Evolutionary conservation across 2,113 vertebrate genomes (phyloP).

Genomic region (Hippoglossus stenolepis): DNA sequence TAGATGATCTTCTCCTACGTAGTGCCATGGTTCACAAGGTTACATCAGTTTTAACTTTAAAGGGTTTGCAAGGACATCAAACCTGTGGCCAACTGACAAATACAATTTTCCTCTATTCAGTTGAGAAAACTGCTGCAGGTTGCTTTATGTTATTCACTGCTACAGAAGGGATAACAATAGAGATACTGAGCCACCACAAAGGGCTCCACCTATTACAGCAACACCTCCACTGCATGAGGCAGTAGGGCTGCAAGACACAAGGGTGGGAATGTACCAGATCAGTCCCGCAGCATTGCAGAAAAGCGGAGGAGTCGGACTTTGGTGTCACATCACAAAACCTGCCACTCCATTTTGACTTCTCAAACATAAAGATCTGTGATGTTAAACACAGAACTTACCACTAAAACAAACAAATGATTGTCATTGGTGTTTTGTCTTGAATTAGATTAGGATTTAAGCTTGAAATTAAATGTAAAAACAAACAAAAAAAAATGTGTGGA

Average conservation of each 20-base stretch:
- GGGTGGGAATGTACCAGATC: conserved; percentile 27
- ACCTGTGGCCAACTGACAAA: conserved; percentile 1
- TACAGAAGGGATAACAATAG: conserved; percentile 36
- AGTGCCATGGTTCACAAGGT: not conserved
- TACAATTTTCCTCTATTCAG: not conserved
- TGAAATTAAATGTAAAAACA: conserved; percentile 25
- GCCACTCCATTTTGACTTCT: conserved; percentile 17
- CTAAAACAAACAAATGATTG: conserved; percentile 6
- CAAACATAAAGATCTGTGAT: conserved; percentile 11
- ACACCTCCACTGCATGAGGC: conserved; percentile 39
- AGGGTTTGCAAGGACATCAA: conserved; percentile 1
- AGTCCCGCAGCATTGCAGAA: conserved; percentile 69
- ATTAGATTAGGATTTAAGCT: not conserved
- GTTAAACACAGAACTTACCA: not conserved
- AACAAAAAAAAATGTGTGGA: too few relatives aligned
- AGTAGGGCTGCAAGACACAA: conserved; percentile 17
- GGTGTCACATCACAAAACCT: conserved; percentile 28
- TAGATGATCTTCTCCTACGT: not conserved
- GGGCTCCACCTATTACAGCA: conserved; percentile 38
- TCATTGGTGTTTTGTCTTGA: not conserved
- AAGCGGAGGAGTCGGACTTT: conserved; percentile 52
- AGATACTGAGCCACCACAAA: not conserved
- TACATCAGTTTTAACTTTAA: not conserved
- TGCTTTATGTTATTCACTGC: conserved; percentile 24
- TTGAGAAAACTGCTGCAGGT: conserved; percentile 13